Evolutionary conservation across 92 coral and sea anemone species (phyloP), one percentile per base, ranked within the genome.

Genomic region (Parazoanthus swiftii): DNA sequence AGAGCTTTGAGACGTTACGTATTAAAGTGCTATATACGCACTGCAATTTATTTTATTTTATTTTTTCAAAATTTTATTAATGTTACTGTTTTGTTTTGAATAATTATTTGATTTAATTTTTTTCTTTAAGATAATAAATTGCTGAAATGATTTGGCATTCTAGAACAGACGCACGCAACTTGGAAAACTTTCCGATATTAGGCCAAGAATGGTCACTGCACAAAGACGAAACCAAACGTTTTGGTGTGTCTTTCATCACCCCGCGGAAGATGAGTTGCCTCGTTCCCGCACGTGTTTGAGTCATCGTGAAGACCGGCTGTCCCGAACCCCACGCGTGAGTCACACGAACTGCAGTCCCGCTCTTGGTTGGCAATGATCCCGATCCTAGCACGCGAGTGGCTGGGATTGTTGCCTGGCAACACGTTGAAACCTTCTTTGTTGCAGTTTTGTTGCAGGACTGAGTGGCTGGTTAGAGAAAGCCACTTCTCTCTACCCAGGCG

Each of bases 261-360:
- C 50, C 70, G 85, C 70, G 79, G 56, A 4, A 2, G 21, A 16
- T 13, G 33, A 25, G 54, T n/a, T 33, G 90, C 90, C 65, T 81
- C 86, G 65, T 88, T 88, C 50, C 90, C 90, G 81, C 90, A 88
- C 21, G 86, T 81, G 51, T 46, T 88, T 25, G 59, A 6, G 59
- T 73, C 54, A 6, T 74, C 81, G 20, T 38, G 90, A 4, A 13
- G 3, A 10, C 90, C 90, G 14, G 80, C 90, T 11, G 76, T 81
- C 65, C 90, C 90, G 78, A 88, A 81, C 13, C 90, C 90, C 81
- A 88, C 66, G 48, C 90, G 75, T 29, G 90, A 88, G 23, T 88
- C 90, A 37, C 74, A 43, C 21, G 42, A 1, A 0, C 0, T 6
- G 42, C 90, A 88, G 16, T 88, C 39, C 11, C 18, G 9, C 78